phyloP scores from a whole-genome alignment of 2,113 vertebrate genomes.

The Alosa alosa region DNA sequence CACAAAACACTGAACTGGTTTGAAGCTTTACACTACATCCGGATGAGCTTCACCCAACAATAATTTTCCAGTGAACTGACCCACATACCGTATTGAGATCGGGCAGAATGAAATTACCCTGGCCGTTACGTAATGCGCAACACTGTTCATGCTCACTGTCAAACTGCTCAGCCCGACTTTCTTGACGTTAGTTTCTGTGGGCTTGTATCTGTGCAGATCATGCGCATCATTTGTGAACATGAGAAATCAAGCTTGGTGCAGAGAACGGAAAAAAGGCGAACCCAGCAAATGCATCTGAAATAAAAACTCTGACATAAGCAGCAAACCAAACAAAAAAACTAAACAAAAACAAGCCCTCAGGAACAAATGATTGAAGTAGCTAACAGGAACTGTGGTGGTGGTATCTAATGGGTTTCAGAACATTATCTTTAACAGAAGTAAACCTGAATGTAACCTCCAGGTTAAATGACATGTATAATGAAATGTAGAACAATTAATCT shows the following conservation, averaged over 20 bases:
- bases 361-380: background rate
- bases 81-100: background rate
- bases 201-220: background rate
- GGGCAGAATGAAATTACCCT: constrained; percentile 14
- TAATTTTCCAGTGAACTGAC: constrained; percentile 8
- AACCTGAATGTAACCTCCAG: background rate
- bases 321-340: background rate
- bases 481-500: background rate
- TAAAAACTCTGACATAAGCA: background rate
- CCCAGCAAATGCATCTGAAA: background rate
- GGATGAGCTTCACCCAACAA: background rate
- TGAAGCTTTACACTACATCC: background rate
- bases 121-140: background rate
- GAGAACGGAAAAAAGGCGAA: background rate
- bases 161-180: background rate
- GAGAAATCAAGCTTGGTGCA: background rate
- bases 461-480: background rate
- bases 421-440: background rate
- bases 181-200: background rate
- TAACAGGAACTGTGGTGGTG: background rate
- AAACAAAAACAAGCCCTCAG: background rate
- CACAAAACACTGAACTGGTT: background rate
- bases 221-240: background rate
- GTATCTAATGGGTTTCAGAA: background rate
- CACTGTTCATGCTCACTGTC: constrained; percentile 3